A percentile compares a stretch with the other conserved stretches of the same genome.
These are phyloP conservation scores for Gandaritis pyraliata DNA, from an alignment of 2,888 invertebrate species.

Conservation along the genomic window DNA sequence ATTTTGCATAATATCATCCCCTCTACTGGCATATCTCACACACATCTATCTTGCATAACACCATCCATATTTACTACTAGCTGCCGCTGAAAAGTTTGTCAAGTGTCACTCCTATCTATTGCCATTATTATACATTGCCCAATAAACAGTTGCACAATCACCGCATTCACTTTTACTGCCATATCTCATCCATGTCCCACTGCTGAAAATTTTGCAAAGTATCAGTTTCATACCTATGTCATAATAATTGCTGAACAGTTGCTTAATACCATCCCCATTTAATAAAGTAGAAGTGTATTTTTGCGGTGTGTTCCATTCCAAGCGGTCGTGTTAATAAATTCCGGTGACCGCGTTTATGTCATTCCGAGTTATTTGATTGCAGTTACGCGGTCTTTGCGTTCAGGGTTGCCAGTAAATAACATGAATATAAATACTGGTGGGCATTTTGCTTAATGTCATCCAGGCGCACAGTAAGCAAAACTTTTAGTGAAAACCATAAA, in stretches of 20 bases:
- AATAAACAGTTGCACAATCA: neutral
- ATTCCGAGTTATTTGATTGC: slow-evolving; percentile 40
- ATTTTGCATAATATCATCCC: no score
- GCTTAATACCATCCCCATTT: slow-evolving; percentile 12
- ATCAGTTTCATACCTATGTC: neutral
- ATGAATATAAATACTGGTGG: neutral
- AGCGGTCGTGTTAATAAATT: slow-evolving; percentile 33
- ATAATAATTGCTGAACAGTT: neutral
- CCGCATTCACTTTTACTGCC: neutral
- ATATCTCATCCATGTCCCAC: neutral
- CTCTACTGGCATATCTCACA: no score
- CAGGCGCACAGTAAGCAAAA: no score
- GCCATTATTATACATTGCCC: no score
- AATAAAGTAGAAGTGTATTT: slow-evolving; percentile 29
- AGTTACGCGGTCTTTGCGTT: slow-evolving; percentile 30
- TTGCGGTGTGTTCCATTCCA: slow-evolving; percentile 25
- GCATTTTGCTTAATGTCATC: neutral
- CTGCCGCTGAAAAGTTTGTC: no score
- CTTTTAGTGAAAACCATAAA: no score
- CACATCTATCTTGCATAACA: no score
- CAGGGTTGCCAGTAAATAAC: slow-evolving; percentile 15
- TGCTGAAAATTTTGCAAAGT: neutral
- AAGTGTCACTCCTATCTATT: no score
- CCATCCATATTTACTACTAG: no score
- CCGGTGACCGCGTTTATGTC: slow-evolving; percentile 32